phyloP scores from a whole-genome alignment of 1,140 invertebrate species.

The Drosophila lacertosa region DNA sequence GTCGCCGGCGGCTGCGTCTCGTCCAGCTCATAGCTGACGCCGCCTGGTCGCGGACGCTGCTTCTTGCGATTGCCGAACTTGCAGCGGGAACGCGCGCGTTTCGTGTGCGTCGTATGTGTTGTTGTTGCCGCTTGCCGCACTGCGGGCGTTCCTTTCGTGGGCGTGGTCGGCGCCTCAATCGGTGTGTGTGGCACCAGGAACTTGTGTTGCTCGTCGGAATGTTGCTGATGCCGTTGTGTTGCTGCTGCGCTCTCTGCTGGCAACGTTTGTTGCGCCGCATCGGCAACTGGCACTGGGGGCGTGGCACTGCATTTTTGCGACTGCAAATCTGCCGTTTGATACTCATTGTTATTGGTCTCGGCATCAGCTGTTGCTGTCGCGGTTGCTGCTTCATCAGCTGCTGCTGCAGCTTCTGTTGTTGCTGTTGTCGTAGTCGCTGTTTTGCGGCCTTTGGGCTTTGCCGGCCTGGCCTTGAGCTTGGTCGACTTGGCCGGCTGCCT shows the following conservation, averaged over 20 bases:
- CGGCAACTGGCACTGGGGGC: slow-evolving; percentile 26
- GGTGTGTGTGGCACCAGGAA: slow-evolving; percentile 57
- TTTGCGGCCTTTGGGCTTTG: slow-evolving; percentile 38
- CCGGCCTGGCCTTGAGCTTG: slow-evolving; percentile 33
- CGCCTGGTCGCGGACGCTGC: slow-evolving; percentile 66
- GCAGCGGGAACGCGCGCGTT: slow-evolving; percentile 71
- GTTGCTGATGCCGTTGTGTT: slow-evolving; percentile 41
- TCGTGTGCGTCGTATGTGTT: slow-evolving; percentile 54
- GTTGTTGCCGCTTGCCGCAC: slow-evolving; percentile 1
- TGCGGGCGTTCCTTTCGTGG: slow-evolving; percentile 12
- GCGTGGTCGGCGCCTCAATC: slow-evolving; percentile 12
- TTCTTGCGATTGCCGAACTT: slow-evolving; percentile 81
- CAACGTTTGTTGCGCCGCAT: slow-evolving; percentile 1
- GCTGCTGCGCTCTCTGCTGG: not conserved
- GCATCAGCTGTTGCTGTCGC: slow-evolving; percentile 5
- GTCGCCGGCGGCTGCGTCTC: slow-evolving; percentile 77
- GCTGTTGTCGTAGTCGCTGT: not conserved
- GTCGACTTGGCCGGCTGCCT: slow-evolving; percentile 30
- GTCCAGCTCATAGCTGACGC: slow-evolving; percentile 72
- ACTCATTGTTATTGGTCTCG: slow-evolving; percentile 79
- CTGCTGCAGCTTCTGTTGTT: slow-evolving; percentile 1
- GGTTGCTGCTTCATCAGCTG: not conserved
- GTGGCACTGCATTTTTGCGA: slow-evolving; percentile 53
- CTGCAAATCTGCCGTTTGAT: slow-evolving; percentile 67
- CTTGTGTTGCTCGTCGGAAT: slow-evolving; percentile 71